Percentiles rank a stretch among this genome's conserved stretches.
Conservation (phyloP, 2,797 vertebrate genomes). For the Hydrophis major region DNA sequence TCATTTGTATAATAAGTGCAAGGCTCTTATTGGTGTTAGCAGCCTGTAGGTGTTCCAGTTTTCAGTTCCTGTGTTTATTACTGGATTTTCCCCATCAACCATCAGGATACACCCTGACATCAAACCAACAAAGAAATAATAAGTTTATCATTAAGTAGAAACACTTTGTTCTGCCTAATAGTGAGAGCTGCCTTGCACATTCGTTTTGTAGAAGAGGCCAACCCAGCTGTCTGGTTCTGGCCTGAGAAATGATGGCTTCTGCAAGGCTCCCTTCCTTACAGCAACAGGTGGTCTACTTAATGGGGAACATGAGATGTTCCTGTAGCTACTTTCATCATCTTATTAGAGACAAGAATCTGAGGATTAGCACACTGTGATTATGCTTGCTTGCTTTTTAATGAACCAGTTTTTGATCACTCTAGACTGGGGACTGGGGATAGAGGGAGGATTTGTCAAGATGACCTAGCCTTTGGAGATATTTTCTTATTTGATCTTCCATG, state of each 20-base stretch:
- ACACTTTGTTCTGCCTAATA: background rate
- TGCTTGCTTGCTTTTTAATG: constrained; percentile 37
- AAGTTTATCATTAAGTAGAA: background rate
- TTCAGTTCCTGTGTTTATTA: background rate
- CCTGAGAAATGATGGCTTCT: background rate
- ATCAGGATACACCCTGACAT: background rate
- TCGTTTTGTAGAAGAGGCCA: background rate
- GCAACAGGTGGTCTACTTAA: background rate
- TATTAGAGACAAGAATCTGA: constrained; percentile 35
- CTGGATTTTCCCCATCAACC: background rate
- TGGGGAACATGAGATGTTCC: constrained; percentile 37
- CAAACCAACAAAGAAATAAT: background rate
- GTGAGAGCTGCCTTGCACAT: background rate
- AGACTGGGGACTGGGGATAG: background rate
- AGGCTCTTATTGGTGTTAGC: background rate
- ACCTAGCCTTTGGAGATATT: constrained; percentile 33
- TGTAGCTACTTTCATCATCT: constrained; percentile 35
- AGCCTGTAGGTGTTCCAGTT: background rate
- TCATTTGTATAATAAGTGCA: background rate
- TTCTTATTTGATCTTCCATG: constrained; percentile 34
- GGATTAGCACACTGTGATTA: background rate
- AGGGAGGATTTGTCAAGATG: background rate
- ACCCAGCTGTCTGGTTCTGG: background rate
- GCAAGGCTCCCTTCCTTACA: background rate
- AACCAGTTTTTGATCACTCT: constrained; percentile 49